phyloP scores from a whole-genome alignment of 2,797 vertebrate genomes.

The Sebastes cheni region DNA sequence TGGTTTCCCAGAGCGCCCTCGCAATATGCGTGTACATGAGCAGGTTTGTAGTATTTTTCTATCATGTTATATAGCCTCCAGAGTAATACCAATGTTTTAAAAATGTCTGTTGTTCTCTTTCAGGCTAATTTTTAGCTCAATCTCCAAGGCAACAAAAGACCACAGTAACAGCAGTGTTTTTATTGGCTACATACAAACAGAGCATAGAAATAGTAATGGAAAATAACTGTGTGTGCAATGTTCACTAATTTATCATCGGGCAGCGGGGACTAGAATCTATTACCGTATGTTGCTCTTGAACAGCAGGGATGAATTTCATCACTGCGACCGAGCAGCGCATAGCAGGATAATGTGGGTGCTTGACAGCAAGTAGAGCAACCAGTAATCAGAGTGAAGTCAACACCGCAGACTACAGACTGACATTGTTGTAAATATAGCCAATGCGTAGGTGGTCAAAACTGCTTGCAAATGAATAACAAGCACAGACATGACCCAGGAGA shows the following conservation, averaged over 20 bases:
- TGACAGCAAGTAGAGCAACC: slow-evolving; percentile 51
- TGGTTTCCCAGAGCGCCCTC: neutral
- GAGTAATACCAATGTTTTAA: neutral
- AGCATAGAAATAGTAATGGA: neutral
- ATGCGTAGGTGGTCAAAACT: slow-evolving; percentile 74
- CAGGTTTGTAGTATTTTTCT: slow-evolving; percentile 5
- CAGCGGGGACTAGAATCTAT: neutral
- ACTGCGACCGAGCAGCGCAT: slow-evolving; percentile 6
- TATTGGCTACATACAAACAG: slow-evolving; percentile 5
- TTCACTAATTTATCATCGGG: slow-evolving; percentile 34
- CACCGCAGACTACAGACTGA: slow-evolving; percentile 61
- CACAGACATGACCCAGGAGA: slow-evolving; percentile 61
- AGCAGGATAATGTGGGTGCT: slow-evolving; percentile 42
- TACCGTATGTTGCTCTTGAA: slow-evolving; percentile 16
- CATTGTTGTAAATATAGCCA: slow-evolving; percentile 71
- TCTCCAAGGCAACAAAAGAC: slow-evolving; percentile 67
- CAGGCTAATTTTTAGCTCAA: slow-evolving; percentile 39
- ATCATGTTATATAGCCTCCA: neutral
- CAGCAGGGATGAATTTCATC: slow-evolving; percentile 36
- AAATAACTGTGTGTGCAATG: slow-evolving; percentile 11
- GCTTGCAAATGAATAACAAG: slow-evolving; percentile 71
- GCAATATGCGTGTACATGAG: neutral
- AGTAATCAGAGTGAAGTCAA: slow-evolving; percentile 69
- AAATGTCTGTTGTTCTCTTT: neutral
- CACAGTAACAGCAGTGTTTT: slow-evolving; percentile 5